Conservation (phyloP, 23 tunicate species). For the Styela clava region DNA sequence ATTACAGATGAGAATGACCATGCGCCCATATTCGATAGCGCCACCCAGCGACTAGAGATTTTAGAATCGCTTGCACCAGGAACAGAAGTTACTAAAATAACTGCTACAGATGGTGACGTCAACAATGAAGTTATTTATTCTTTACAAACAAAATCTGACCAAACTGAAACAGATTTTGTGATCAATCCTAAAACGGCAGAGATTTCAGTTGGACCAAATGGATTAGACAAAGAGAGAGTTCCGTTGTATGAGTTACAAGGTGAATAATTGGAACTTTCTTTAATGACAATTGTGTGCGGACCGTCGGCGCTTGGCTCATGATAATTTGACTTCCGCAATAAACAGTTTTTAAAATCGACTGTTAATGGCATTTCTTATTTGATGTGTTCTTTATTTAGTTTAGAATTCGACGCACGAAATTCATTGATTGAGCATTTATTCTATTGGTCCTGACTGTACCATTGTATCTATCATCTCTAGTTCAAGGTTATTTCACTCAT, state of each 20-base stretch:
- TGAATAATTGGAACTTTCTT: slow-evolving; percentile 14
- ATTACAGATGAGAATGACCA: slow-evolving; percentile 61
- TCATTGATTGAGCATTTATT: no score
- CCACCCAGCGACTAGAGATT: neutral
- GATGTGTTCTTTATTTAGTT: no score
- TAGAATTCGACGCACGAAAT: no score
- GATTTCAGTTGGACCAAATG: slow-evolving; percentile 29
- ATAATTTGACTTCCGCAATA: no score
- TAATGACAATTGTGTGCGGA: no score
- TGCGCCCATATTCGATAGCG: slow-evolving; percentile 41
- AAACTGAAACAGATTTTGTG: slow-evolving; percentile 22
- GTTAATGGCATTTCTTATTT: no score
- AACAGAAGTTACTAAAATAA: slow-evolving; percentile 7
- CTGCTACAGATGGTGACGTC: slow-evolving; percentile 49
- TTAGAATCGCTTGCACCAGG: slow-evolving; percentile 43
- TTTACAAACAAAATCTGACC: slow-evolving; percentile 14
- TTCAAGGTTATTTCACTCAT: no score
- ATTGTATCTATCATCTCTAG: no score
- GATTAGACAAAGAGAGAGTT: slow-evolving; percentile 40
- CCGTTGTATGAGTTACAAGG: slow-evolving; percentile 33
- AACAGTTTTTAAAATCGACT: no score
- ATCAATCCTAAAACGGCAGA: slow-evolving; percentile 31
- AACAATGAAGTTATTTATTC: slow-evolving; percentile 30
- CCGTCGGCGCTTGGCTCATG: no score
- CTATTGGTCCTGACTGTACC: no score